Evolutionary conservation across 2,888 invertebrate genomes (phyloP).

Genomic region (Acleris cristana): DNA sequence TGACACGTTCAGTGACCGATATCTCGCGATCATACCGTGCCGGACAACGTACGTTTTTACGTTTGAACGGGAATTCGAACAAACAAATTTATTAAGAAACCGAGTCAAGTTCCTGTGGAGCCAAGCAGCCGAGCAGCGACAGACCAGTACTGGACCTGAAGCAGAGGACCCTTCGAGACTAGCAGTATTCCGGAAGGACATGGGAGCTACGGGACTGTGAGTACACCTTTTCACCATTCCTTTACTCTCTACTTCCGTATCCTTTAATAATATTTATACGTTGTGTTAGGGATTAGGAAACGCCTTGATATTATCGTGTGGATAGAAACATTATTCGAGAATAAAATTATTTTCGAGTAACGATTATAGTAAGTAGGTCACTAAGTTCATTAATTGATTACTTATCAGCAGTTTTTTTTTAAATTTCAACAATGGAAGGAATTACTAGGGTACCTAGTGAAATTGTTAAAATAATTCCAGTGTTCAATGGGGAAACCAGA

Average conservation of each 20-base stretch:
- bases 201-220: constrained; percentile 13
- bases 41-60: too few species aligned
- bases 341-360: background rate
- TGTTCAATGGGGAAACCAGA: background rate
- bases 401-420: background rate
- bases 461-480: constrained; percentile 2
- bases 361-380: background rate
- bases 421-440: background rate
- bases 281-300: constrained; percentile 4
- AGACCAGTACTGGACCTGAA: background rate
- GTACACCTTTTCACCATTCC: constrained; percentile 6
- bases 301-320: background rate
- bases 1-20: too few species aligned
- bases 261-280: constrained; percentile 1
- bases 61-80: too few species aligned
- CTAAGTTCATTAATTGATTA: background rate
- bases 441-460: background rate
- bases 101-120: too few species aligned
- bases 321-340: background rate
- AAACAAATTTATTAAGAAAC: too few species aligned
- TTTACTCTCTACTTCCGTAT: constrained; percentile 12
- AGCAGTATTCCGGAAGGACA: background rate
- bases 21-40: too few species aligned
- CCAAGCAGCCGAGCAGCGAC: too few species aligned
- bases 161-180: background rate